Evolutionary conservation across 2,888 invertebrate genomes (phyloP), one percentile per base, ranked within the genome.

Genomic region (Allolobophora icterica): DNA sequence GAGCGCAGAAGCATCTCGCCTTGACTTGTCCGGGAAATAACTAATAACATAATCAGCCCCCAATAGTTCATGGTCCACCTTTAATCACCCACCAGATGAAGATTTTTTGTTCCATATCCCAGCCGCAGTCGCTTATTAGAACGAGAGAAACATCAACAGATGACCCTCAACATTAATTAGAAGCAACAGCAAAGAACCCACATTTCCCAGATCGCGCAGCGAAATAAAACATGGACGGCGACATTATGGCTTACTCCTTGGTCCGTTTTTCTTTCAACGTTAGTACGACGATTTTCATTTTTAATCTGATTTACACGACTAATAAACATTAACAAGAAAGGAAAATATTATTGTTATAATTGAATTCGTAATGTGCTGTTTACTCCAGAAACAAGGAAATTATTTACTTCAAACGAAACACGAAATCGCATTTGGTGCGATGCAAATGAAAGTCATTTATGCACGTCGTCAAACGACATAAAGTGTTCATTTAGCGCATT

Each of bases 371-470:
- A 8, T 71, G 13, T n/a, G 71, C n/a, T 30, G 71, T 5, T n/a
- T 11, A 17, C 11, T n/a, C n/a, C 30, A 17, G 3, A n/a, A n/a
- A n/a, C 8, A 8, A 71, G n/a, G 30, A 71, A n/a, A 71, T 17
- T 71, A 71, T 71, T 71, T 71, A n/a, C 71, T 71, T n/a, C 71
- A 71, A 30, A 71, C 71, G 71, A 71, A 71, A n/a, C n/a, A 71
- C 11, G 8, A 71, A 30, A 1, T 52, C 52, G 52, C 52, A 1
- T 8, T 71, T 6, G 71, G 71, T 71, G 71, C 71, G 71, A 71
- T 71, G 71, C 71, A 71, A 8, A 71, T 71, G 30, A n/a, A n/a
- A 71, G n/a, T n/a, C n/a, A 52, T 21, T 52, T n/a, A 30, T 4
- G 6, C n/a, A 71, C n/a, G n/a, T n/a, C 13, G 71, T 71, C 30